These are phyloP conservation scores for Geotrupes spiniger DNA, from an alignment of 2,888 invertebrate genomes.

Conservation along the genomic window DNA sequence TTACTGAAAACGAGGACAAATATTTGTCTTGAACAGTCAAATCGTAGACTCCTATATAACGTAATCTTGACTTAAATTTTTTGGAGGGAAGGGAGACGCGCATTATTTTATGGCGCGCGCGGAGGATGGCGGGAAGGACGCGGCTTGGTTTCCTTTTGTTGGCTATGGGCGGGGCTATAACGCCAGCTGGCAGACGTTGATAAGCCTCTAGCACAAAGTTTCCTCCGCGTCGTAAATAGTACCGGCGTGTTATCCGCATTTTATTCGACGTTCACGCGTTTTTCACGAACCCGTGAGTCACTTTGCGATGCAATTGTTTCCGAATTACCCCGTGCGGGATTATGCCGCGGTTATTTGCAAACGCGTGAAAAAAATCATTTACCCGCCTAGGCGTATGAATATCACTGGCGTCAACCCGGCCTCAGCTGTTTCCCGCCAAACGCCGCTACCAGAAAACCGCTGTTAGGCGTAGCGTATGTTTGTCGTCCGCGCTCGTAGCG, in stretches of 20 bases:
- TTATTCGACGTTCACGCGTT: background rate
- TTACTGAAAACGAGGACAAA: too few relatives aligned
- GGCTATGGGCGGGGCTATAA: constrained; percentile 53
- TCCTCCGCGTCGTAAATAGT: constrained; percentile 50
- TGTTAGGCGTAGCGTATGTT: constrained; percentile 56
- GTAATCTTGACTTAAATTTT: constrained; percentile 20
- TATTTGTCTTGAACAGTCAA: too few relatives aligned
- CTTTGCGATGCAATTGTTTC: background rate
- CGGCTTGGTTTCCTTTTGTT: constrained; percentile 40
- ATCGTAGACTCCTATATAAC: too few relatives aligned
- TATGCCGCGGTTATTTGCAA: too few relatives aligned
- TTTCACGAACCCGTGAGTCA: too few relatives aligned
- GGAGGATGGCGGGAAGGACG: constrained; percentile 43
- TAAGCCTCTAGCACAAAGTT: constrained; percentile 47
- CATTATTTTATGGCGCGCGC: constrained; percentile 34
- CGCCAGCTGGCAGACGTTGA: constrained; percentile 60
- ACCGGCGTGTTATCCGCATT: constrained; percentile 23
- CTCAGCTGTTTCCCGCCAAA: constrained; percentile 72
- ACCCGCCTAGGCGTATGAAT: constrained; percentile 45
- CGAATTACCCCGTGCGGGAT: too few relatives aligned
- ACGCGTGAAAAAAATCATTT: constrained; percentile 9
- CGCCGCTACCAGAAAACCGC: constrained; percentile 63
- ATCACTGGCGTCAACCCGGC: constrained; percentile 52
- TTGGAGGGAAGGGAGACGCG: constrained; percentile 39
- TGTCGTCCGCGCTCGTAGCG: constrained; percentile 47